phyloP scores from a whole-genome alignment of 2,113 vertebrate species.

The Mellivora capensis region DNA sequence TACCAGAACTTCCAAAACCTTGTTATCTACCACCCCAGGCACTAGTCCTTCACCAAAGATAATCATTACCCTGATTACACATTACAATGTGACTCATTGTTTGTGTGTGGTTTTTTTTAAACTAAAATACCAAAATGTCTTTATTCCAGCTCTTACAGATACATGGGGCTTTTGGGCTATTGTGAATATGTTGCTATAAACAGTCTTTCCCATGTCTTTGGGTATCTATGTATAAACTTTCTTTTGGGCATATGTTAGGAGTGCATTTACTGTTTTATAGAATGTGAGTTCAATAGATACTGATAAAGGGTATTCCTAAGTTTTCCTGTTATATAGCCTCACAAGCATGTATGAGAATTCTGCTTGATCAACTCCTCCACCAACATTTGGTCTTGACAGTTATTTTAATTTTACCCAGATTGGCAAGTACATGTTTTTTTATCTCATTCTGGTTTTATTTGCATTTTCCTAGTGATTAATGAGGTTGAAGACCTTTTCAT shows the following conservation, averaged over 20 bases:
- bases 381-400: not conserved
- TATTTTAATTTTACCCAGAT: not conserved
- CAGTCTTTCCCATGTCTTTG: not conserved
- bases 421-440: not conserved
- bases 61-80: not conserved
- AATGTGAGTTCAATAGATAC: not conserved
- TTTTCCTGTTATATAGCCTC: not conserved
- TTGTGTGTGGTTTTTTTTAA: no score
- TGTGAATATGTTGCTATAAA: not conserved
- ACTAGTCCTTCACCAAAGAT: not conserved
- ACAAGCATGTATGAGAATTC: not conserved
- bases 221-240: not conserved
- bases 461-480: not conserved
- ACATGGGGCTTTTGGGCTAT: not conserved
- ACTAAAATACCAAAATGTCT: not conserved
- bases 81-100: no score
- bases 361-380: not conserved
- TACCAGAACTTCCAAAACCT: not conserved
- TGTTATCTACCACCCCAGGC: not conserved
- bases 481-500: not conserved
- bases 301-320: not conserved
- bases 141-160: not conserved
- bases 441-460: slow-evolving; percentile 15
- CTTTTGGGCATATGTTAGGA: not conserved
- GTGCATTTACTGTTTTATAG: not conserved